Conservation (phyloP, 2,888 invertebrate genomes). For the Ophioninae sp. region DNA sequence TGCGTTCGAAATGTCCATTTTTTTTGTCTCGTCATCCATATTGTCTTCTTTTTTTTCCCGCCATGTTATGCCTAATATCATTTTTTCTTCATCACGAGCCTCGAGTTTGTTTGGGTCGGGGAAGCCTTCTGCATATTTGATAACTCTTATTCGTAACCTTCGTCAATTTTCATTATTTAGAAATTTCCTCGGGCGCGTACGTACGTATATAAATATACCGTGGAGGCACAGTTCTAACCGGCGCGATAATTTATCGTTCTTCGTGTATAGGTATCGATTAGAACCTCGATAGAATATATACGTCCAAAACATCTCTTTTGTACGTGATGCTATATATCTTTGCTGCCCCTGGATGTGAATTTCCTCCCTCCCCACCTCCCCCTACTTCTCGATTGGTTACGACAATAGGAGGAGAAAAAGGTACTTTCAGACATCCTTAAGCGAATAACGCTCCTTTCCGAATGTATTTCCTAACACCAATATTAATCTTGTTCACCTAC, state of each 20-base stretch:
- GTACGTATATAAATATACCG: no score
- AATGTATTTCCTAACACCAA: no score
- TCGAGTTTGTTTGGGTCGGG: slow-evolving; percentile 15
- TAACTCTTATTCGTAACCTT: slow-evolving; percentile 17
- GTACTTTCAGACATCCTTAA: no score
- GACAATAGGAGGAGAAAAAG: no score
- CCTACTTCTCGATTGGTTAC: no score
- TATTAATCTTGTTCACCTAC: no score
- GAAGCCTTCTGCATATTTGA: slow-evolving; percentile 1
- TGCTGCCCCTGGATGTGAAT: no score
- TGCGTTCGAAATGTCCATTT: slow-evolving; percentile 28
- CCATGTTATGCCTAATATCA: not conserved
- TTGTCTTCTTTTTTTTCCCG: not conserved
- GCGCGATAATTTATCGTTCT: slow-evolving; percentile 10
- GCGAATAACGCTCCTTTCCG: no score
- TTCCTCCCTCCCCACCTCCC: no score
- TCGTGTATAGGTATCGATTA: slow-evolving; percentile 22
- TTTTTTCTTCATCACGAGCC: not conserved
- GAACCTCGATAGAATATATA: no score
- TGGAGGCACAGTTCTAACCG: not conserved
- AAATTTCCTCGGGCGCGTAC: no score
- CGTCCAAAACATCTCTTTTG: slow-evolving; percentile 22
- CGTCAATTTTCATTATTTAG: no score
- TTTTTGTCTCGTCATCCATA: slow-evolving; percentile 20
- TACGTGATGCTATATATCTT: not conserved